These are phyloP conservation scores for Nyctibius grandis DNA, from an alignment of 2,797 vertebrate genomes.

Conservation along the genomic window DNA sequence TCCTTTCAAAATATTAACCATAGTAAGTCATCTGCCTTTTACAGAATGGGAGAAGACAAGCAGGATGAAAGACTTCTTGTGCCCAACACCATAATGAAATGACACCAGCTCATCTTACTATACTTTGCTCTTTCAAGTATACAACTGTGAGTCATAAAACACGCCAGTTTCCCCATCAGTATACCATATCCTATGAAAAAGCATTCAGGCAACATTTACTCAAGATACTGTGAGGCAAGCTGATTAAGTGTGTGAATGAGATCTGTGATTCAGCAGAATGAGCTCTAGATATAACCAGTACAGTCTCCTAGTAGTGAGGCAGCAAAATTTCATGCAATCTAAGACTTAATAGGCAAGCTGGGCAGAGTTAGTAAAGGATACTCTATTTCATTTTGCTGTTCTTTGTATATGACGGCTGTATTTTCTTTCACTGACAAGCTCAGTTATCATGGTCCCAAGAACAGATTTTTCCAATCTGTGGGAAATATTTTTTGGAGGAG, in stretches of 20 bases:
- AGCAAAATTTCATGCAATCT: neutral
- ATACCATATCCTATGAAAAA: neutral
- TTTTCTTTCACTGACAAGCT: constrained; percentile 4
- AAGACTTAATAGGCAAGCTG: neutral
- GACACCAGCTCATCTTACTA: neutral
- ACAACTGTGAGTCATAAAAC: neutral
- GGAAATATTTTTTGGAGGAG: neutral
- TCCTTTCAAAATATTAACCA: neutral
- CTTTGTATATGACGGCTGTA: neutral
- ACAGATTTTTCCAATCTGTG: constrained; percentile 21
- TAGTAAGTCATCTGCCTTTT: neutral
- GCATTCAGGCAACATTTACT: neutral
- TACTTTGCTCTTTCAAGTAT: neutral
- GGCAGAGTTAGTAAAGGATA: neutral
- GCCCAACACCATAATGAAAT: neutral
- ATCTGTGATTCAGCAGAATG: neutral
- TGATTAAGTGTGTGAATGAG: neutral
- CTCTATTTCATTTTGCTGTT: neutral
- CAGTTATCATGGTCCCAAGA: neutral
- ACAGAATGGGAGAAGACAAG: neutral
- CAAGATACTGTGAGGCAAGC: neutral
- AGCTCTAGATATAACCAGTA: neutral
- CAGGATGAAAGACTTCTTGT: neutral
- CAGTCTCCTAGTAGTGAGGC: neutral
- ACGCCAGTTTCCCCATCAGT: neutral